Evolutionary conservation across 2,797 vertebrate species (phyloP).

Genomic region (Sebastes goodei): DNA sequence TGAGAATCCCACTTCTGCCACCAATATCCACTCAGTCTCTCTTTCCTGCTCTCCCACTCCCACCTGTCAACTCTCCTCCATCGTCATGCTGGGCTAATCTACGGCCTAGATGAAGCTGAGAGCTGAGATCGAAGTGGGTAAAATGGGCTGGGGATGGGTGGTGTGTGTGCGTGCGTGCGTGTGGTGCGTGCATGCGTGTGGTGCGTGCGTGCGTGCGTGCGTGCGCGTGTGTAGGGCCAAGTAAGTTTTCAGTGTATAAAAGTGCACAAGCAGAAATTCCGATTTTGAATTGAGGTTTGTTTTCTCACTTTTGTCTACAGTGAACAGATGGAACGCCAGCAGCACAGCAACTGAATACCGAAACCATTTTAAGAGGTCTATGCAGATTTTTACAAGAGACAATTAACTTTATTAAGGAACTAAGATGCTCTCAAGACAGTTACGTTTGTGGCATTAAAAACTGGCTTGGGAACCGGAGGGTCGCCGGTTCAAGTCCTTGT

Average conservation of each 20-base stretch:
- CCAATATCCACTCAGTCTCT: constrained; percentile 68
- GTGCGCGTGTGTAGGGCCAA: not conserved
- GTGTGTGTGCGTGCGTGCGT: constrained; percentile 9
- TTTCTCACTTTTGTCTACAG: not conserved
- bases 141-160: constrained; percentile 46
- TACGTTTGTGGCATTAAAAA: not conserved
- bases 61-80: constrained; percentile 66
- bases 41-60: constrained; percentile 56
- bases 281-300: not conserved
- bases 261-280: constrained; percentile 3
- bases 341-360: not conserved
- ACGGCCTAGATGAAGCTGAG: constrained; percentile 63
- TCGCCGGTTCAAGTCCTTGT: too few relatives aligned
- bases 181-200: not conserved
- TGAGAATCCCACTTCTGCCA: constrained; percentile 71
- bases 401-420: not conserved
- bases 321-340: not conserved
- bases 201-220: not conserved
- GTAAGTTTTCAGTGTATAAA: not conserved
- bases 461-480: too few relatives aligned
- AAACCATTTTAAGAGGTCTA: not conserved
- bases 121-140: constrained; percentile 57
- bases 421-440: not conserved
- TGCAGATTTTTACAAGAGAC: not conserved
- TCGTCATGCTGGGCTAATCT: constrained; percentile 62